A percentile compares a stretch with the other conserved stretches of the same genome.
Conservation (phyloP, 53 echinoderm and acorn worm genomes). For the Henricia sp. region DNA sequence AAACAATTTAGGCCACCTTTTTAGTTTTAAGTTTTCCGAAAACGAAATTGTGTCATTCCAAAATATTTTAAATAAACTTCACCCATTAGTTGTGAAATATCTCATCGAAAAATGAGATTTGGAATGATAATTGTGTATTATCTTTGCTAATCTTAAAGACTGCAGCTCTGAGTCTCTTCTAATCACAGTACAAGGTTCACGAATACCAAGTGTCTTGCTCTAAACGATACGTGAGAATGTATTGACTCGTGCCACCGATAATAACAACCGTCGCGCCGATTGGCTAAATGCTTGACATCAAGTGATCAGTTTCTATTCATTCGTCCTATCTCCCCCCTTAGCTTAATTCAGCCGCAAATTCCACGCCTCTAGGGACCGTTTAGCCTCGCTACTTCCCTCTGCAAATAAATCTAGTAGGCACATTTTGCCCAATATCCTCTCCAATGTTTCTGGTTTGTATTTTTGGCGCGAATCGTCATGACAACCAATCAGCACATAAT, state of each 20-base stretch:
- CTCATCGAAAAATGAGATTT: no score
- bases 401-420: slow-evolving; percentile 22
- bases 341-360: slow-evolving; percentile 11
- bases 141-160: not conserved
- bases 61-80: no score
- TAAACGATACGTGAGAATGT: not conserved
- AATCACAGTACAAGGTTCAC: no score
- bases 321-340: not conserved
- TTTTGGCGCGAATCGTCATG: slow-evolving; percentile 13
- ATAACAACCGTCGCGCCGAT: not conserved
- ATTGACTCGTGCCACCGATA: not conserved
- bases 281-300: not conserved
- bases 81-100: no score
- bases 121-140: not conserved
- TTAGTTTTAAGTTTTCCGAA: no score
- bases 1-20: no score
- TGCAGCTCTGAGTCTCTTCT: not conserved
- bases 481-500: slow-evolving; percentile 21
- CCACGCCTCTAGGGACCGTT: not conserved
- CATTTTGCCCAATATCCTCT: not conserved
- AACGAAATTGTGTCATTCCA: no score
- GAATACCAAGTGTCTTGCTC: no score
- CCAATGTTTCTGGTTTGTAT: not conserved
- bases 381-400: slow-evolving; percentile 21
- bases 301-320: not conserved